Conservation (phyloP, 2,797 vertebrate species). For the Toxotes lorentzi region DNA sequence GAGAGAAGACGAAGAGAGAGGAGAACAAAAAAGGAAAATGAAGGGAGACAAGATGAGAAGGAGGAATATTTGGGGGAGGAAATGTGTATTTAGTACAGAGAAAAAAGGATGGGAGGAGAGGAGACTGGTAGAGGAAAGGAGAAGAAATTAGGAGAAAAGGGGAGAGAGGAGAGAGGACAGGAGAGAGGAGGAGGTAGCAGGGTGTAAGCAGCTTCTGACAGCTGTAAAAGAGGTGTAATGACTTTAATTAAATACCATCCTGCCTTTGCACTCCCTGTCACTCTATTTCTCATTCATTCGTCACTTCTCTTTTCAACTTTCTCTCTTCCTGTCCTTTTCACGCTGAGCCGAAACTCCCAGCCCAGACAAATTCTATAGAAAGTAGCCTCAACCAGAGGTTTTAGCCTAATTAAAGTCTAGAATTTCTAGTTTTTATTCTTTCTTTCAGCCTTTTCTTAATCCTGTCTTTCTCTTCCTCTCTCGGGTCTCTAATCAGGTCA, state of each 20-base stretch:
- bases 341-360: neutral
- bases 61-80: too few species aligned
- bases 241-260: constrained; percentile 57
- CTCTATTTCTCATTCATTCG: constrained; percentile 14
- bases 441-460: constrained; percentile 6
- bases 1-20: neutral
- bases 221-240: constrained; percentile 39
- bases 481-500: constrained; percentile 27
- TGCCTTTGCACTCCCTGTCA: constrained; percentile 17
- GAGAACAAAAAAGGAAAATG: neutral
- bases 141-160: neutral
- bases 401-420: constrained; percentile 21
- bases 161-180: neutral
- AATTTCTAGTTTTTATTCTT: neutral
- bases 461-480: neutral
- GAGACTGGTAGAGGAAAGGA: neutral
- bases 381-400: neutral
- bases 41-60: neutral
- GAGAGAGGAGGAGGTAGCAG: neutral
- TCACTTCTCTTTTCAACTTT: constrained; percentile 5
- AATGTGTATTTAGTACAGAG: neutral
- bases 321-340: constrained; percentile 7
- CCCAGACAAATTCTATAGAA: neutral
- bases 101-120: neutral
- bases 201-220: constrained; percentile 25